phyloP scores from a whole-genome alignment of 2,797 vertebrate genomes.

The Falco biarmicus region DNA sequence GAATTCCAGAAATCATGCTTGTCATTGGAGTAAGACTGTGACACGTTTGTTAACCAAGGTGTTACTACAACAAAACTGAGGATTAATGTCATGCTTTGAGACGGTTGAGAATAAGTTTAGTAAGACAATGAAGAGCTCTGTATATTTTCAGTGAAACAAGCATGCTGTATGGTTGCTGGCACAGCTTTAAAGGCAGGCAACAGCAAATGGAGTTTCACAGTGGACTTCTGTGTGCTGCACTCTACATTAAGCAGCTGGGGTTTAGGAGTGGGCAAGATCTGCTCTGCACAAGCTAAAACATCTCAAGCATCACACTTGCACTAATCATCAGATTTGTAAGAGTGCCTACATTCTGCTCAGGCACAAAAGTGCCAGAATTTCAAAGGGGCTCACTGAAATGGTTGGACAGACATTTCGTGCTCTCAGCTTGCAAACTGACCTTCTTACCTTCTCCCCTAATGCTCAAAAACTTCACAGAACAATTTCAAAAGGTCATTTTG shows the following conservation, averaged over 20 bases:
- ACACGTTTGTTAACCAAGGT: not conserved
- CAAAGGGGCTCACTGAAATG: not conserved
- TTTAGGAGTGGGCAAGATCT: not conserved
- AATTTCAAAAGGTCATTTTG: conserved; percentile 58
- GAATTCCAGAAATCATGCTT: not conserved
- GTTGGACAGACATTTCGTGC: not conserved
- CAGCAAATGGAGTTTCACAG: not conserved
- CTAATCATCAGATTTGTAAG: not conserved
- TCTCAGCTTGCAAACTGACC: not conserved
- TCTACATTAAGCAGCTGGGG: not conserved
- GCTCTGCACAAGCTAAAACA: not conserved
- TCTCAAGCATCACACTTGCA: not conserved
- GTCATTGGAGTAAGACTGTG: not conserved
- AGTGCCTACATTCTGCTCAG: not conserved
- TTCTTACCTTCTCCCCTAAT: not conserved
- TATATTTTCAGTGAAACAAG: not conserved
- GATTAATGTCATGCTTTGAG: not conserved
- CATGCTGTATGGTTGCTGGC: not conserved
- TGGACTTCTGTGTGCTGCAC: not conserved
- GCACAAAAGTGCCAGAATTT: not conserved
- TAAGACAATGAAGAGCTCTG: not conserved
- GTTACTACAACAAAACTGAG: not conserved
- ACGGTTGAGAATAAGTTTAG: not conserved
- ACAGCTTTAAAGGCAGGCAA: not conserved
- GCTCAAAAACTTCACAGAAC: conserved; percentile 9